A percentile compares a stretch with the other conserved stretches of the same genome.
Evolutionary conservation across 2,888 invertebrate genomes (phyloP).

Genomic region (Diarsia brunnea): DNA sequence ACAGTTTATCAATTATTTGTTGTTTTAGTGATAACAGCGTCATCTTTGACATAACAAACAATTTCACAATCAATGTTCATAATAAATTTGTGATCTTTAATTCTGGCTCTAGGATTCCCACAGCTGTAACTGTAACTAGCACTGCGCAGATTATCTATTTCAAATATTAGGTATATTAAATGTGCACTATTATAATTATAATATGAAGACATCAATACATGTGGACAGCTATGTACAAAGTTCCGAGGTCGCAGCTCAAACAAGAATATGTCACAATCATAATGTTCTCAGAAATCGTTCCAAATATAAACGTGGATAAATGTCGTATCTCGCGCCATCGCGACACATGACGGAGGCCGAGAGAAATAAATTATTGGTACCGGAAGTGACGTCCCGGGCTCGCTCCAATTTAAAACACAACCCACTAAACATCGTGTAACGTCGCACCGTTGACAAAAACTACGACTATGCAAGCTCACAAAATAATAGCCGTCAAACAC

Average conservation of each 20-base stretch:
- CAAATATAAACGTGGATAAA: constrained; percentile 87
- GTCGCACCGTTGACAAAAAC: constrained; percentile 68
- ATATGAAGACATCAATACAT: constrained; percentile 56
- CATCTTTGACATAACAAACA: constrained; percentile 28
- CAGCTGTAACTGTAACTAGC: constrained; percentile 11
- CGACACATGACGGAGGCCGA: constrained; percentile 87
- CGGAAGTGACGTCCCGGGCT: constrained; percentile 89
- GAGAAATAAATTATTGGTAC: constrained; percentile 89
- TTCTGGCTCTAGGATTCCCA: neutral
- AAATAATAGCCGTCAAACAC: constrained; percentile 65
- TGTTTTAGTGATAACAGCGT: constrained; percentile 48
- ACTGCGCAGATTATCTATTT: constrained; percentile 25
- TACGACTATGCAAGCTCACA: constrained; percentile 55
- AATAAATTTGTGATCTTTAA: neutral
- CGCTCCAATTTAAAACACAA: constrained; percentile 88
- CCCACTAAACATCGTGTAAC: constrained; percentile 74
- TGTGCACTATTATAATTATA: constrained; percentile 35
- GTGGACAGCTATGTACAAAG: constrained; percentile 43
- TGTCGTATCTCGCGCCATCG: constrained; percentile 87
- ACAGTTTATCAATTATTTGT: constrained; percentile 56
- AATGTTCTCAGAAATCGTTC: constrained; percentile 85
- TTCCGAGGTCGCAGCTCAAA: constrained; percentile 68
- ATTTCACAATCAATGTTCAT: constrained; percentile 6
- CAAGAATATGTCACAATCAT: constrained; percentile 82
- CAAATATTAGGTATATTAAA: constrained; percentile 14